Base-by-base conservation (phyloP, 2,888 invertebrate species). In the Dastarcus helophoroides region DNA sequence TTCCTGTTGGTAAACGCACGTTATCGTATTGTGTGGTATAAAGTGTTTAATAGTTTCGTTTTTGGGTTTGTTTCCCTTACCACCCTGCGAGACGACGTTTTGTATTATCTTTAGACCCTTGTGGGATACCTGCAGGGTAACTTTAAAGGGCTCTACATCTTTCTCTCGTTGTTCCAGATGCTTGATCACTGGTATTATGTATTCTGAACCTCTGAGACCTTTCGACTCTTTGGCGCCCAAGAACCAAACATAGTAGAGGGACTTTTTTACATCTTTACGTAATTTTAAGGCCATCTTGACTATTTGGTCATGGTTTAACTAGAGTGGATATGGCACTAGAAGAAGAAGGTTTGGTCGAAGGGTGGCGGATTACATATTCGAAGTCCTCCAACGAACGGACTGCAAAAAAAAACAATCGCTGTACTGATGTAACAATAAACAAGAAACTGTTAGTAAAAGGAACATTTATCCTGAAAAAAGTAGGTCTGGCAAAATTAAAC, bases 61-160 rank as follows among this genome's bases (percentile, higher is more conserved):
- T 35, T 63, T 63, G 8, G 62, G 58, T 39, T 62, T 61, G 3
- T 54, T 48, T 26, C 45, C 53, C 33, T 54, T 58, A 15, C 26
- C 11, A 14, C 29, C 33, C 28, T 54, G 56, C 7, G 56, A 49
- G 3, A 59, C 52, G 7, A 60, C 43, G 29, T 73, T 89, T 65
- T 94, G 94, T 41, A 91, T 77, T 45, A 95, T 90, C 67, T 93
- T 93, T 54, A 95, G 65, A 19, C 94, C 94, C 62, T 93, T 91
- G 60, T 83, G 82, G 46, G 86, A 84, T 31, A 85, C 81, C 72
- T 90, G 89, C 34, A 90, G 65, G 26, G 90, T 90, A 61, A 88
- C 85, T 68, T 93, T 83, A 58, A 90, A 78, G 38, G 89, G 82
- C 56, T 89, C 88, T 54, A 85, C 76, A 51, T 85, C 79, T 40